phyloP scores from a whole-genome alignment of 2,797 vertebrate species.

The Leptodactylus fallax region DNA sequence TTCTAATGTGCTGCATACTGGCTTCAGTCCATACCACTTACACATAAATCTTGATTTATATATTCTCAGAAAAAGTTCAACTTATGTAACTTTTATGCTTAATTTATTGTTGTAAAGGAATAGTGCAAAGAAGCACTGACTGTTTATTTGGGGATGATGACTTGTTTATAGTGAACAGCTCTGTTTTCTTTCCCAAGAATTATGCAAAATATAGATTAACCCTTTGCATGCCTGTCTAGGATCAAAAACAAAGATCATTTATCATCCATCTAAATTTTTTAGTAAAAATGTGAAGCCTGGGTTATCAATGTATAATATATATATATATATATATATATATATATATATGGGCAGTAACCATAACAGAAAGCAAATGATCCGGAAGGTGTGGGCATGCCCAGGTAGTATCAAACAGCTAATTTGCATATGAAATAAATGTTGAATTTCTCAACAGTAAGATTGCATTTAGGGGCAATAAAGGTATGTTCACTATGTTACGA shows the following conservation, averaged over 20 bases:
- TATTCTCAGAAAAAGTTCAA: neutral
- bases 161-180: neutral
- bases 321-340: no score
- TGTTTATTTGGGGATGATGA: neutral
- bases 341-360: no score
- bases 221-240: neutral
- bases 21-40: neutral
- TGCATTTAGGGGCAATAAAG: no score
- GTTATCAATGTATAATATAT: neutral
- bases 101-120: neutral
- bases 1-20: neutral
- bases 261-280: neutral
- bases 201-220: neutral
- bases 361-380: no score
- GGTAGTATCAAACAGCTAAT: no score
- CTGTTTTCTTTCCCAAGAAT: neutral
- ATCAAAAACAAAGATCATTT: neutral
- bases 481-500: no score
- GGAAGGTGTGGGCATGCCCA: no score
- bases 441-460: no score
- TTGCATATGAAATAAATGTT: no score
- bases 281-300: neutral
- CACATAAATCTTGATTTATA: neutral
- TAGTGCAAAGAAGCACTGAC: neutral
- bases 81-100: slow-evolving; percentile 8